phyloP scores from a whole-genome alignment of 2,113 vertebrate genomes.

The Neopipo cinnamomea region DNA sequence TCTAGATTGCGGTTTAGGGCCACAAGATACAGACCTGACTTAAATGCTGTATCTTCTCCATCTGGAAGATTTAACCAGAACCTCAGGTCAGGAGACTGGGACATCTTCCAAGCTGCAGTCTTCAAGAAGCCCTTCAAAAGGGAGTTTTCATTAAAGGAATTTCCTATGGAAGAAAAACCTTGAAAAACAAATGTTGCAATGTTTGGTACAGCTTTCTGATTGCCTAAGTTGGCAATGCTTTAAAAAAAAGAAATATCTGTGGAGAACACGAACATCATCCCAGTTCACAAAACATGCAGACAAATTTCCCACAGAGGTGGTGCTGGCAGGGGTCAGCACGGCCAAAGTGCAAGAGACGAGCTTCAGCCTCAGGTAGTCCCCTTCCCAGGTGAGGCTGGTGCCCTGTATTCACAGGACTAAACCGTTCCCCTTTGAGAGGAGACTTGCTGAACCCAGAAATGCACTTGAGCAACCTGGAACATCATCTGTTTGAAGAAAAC shows the following conservation, averaged over 20 bases:
- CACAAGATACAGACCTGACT: not conserved
- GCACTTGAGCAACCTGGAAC: not conserved
- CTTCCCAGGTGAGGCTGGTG: not conserved
- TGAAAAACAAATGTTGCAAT: not conserved
- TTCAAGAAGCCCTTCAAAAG: not conserved
- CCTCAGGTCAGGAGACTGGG: not conserved
- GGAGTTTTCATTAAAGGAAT: not conserved
- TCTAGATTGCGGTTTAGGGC: not conserved
- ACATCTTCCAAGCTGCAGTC: not conserved
- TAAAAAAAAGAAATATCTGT: not conserved
- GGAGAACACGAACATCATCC: not conserved
- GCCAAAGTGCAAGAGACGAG: not conserved
- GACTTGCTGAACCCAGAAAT: not conserved
- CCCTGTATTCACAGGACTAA: not conserved
- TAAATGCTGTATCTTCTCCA: not conserved
- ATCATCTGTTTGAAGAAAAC: not conserved
- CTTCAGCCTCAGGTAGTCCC: not conserved
- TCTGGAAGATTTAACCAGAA: not conserved
- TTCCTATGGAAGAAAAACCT: not conserved
- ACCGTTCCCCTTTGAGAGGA: fast-evolving
- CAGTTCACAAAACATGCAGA: not conserved
- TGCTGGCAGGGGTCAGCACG: not conserved
- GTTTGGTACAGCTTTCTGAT: not conserved
- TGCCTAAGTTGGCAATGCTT: not conserved
- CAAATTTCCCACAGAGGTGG: not conserved